These are phyloP conservation scores for Limulus polyphemus DNA, from an alignment of 2,888 invertebrate species.

Conservation along the genomic window DNA sequence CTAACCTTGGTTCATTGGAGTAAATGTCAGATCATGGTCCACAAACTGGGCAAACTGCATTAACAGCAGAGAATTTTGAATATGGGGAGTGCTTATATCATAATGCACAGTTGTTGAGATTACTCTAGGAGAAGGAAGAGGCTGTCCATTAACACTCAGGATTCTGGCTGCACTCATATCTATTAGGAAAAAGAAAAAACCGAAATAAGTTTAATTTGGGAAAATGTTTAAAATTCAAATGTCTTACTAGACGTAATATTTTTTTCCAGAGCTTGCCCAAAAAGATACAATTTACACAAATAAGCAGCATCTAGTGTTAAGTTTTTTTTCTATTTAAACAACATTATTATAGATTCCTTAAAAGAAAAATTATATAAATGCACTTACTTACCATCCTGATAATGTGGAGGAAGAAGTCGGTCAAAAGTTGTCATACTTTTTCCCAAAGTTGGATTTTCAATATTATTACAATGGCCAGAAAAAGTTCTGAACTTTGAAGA, in stretches of 20 bases:
- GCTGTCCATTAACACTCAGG: slow-evolving; percentile 4
- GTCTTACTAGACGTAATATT: too few relatives aligned
- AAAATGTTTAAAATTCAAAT: not conserved
- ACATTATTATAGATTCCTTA: too few relatives aligned
- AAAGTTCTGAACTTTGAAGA: slow-evolving; percentile 46
- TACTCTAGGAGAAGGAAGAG: slow-evolving; percentile 61
- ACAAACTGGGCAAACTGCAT: slow-evolving; percentile 91
- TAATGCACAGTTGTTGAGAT: slow-evolving; percentile 82
- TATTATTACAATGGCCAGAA: slow-evolving; percentile 76
- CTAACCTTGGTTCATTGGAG: slow-evolving; percentile 54
- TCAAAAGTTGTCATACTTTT: slow-evolving; percentile 74
- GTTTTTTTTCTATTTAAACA: too few relatives aligned
- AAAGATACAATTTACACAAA: too few relatives aligned
- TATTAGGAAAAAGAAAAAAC: slow-evolving; percentile 1
- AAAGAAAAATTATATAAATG: not conserved
- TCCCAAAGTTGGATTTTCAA: slow-evolving; percentile 68
- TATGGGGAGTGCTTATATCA: slow-evolving; percentile 77
- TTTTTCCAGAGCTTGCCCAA: too few relatives aligned
- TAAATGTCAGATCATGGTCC: slow-evolving; percentile 89
- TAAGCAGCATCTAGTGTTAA: too few relatives aligned
- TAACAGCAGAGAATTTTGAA: slow-evolving; percentile 74
- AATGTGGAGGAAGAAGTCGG: slow-evolving; percentile 66
- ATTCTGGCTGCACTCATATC: slow-evolving; percentile 20
- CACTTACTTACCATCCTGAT: slow-evolving; percentile 57
- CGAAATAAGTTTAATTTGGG: not conserved